Evolutionary conservation across 2,888 invertebrate species (phyloP), one percentile per base, ranked within the genome.

Genomic region (Rutpela maculata): DNA sequence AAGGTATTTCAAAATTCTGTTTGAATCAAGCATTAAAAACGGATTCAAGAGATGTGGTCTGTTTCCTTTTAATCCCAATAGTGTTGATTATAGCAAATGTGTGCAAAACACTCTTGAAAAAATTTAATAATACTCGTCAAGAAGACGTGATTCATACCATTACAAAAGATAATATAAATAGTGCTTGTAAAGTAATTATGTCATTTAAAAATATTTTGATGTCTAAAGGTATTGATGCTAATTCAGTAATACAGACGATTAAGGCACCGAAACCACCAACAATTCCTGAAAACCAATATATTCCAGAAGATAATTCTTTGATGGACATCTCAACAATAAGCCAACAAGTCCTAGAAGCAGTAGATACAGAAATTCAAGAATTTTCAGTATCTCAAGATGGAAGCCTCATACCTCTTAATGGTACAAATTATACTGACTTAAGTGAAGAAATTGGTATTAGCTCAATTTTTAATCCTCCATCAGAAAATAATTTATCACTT

Each of bases 31-130:
- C 38, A 43, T 43, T 43, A 12, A 43, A 43, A 43, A 63, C 12
- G 65, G 38, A 7, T 65, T 65, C 9, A 11, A 12, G 19, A 65
- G 18, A 65, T 65, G 38, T 43, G 65, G 65, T 0, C 2, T 65
- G 18, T 38, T 11, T 10, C 65, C 65, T 1, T 38, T 65, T 1
- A 38, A 65, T 10, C 43, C 65, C 10, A 10, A 65, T 43, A 18
- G 4, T 1, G 18, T 65, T 11, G 65, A 65, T 19, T 38, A 65
- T 11, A 38, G 2, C 9, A 65, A 65, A 11, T 65, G 65, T 11
- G 17, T 63, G 0, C 31, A 63, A 63, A 63, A 63, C n/a, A 9
- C 3, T 7, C 10, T 63, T 1, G 63, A 63, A 56, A 56, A n/a
- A 18, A 17, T 17, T n/a, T 43, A 43, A 43, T 43, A 43, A 43